Evolutionary conservation across 2,797 vertebrate genomes (phyloP).

Genomic region (Onychomys torridus): DNA sequence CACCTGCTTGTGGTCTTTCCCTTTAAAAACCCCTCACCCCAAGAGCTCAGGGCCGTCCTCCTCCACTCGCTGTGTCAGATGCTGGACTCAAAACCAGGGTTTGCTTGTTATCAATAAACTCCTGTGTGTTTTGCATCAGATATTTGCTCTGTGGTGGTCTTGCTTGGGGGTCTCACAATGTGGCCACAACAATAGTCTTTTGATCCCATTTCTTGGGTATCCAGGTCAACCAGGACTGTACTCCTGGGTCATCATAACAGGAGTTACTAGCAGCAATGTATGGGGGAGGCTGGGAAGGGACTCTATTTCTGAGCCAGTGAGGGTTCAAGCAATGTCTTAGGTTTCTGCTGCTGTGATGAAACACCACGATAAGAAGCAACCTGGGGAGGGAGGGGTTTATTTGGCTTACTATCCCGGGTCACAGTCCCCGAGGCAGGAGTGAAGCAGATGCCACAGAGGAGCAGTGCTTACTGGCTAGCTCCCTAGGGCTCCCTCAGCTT

Average conservation of each 20-base stretch:
- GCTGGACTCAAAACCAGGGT: too few relatives aligned
- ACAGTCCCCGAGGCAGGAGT: background rate
- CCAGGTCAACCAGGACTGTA: too few relatives aligned
- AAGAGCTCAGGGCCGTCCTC: too few relatives aligned
- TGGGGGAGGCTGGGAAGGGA: background rate
- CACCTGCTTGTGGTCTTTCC: too few relatives aligned
- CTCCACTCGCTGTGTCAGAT: too few relatives aligned
- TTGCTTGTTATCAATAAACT: too few relatives aligned
- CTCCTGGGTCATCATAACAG: background rate
- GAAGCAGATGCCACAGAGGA: background rate
- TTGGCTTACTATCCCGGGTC: background rate
- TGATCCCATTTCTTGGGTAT: background rate
- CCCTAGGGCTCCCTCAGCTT: background rate
- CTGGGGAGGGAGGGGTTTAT: background rate
- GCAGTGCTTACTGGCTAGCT: background rate
- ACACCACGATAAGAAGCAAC: background rate
- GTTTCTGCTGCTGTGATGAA: background rate
- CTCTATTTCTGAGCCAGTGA: background rate
- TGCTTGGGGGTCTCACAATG: too few relatives aligned
- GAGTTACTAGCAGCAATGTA: background rate
- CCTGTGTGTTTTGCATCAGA: too few relatives aligned
- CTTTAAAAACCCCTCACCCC: too few relatives aligned
- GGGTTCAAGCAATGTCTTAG: background rate
- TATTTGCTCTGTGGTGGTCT: too few relatives aligned
- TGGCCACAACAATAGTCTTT: background rate